Evolutionary conservation across 92 coral and sea anemone genomes (phyloP).

Genomic region (Parazoanthus atlanticus): DNA sequence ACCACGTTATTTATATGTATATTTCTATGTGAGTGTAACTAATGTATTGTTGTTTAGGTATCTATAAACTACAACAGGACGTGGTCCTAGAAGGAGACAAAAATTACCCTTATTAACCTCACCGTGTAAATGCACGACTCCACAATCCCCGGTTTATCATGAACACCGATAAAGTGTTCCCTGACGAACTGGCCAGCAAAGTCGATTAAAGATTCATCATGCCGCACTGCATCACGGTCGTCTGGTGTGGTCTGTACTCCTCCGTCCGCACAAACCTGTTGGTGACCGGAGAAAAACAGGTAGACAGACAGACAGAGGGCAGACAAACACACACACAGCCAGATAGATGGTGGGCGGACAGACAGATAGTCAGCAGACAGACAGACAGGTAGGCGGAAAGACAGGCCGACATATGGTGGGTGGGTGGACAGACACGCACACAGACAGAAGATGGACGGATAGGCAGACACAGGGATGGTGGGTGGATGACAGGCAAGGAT

Average conservation of each 20-base stretch:
- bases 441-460: too few relatives aligned
- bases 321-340: neutral
- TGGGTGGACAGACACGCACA: too few relatives aligned
- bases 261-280: constrained; percentile 41
- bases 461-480: too few relatives aligned
- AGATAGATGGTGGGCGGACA: neutral
- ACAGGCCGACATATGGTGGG: too few relatives aligned
- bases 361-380: neutral
- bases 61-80: too few relatives aligned
- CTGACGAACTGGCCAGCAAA: constrained; percentile 50
- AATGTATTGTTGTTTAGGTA: too few relatives aligned
- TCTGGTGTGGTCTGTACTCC: constrained; percentile 19
- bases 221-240: constrained; percentile 42
- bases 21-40: too few relatives aligned
- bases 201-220: constrained; percentile 48
- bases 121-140: constrained; percentile 82
- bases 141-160: constrained; percentile 71
- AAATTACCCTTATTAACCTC: neutral
- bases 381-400: too few relatives aligned
- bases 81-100: too few relatives aligned
- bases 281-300: neutral
- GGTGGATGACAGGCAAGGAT: neutral
- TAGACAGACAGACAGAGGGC: neutral
- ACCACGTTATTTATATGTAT: too few relatives aligned
- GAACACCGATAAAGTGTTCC: constrained; percentile 66